Evolutionary conservation across 2,113 vertebrate species (phyloP).

Genomic region (Castor canadensis): DNA sequence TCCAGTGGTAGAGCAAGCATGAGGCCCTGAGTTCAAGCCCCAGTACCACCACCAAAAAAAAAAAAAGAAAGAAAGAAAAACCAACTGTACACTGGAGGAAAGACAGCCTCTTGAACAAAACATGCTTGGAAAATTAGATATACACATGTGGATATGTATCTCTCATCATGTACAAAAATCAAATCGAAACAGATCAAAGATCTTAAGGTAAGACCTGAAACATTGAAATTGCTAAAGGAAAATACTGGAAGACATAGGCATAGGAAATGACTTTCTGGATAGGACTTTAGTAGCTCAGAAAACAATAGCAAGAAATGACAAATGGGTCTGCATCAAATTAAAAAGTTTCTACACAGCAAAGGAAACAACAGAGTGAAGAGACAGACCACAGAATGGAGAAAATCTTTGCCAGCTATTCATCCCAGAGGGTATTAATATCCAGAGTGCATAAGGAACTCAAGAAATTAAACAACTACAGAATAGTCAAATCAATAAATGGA

Average conservation of each 20-base stretch:
- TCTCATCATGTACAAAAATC: not conserved
- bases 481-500: not conserved
- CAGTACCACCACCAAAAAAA: no score
- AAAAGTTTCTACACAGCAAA: not conserved
- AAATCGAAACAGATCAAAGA: not conserved
- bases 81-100: no score
- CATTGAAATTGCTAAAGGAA: not conserved
- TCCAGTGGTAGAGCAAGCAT: no score
- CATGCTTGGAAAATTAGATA: no score
- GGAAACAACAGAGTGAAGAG: not conserved
- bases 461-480: not conserved
- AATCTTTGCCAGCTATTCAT: not conserved
- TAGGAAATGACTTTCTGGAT: not conserved
- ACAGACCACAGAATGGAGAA: not conserved
- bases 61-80: no score
- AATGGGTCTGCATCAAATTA: not conserved
- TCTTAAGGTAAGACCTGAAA: not conserved
- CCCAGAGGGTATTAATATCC: not conserved
- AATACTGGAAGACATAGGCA: not conserved
- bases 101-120: no score
- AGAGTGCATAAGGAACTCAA: not conserved
- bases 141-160: not conserved
- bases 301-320: not conserved
- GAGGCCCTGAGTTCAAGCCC: no score
- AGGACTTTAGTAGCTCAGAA: not conserved